Percentiles rank a stretch among this genome's conserved stretches.
Evolutionary conservation across 2,888 invertebrate genomes (phyloP).

Genomic region (Drosophila ustulata): DNA sequence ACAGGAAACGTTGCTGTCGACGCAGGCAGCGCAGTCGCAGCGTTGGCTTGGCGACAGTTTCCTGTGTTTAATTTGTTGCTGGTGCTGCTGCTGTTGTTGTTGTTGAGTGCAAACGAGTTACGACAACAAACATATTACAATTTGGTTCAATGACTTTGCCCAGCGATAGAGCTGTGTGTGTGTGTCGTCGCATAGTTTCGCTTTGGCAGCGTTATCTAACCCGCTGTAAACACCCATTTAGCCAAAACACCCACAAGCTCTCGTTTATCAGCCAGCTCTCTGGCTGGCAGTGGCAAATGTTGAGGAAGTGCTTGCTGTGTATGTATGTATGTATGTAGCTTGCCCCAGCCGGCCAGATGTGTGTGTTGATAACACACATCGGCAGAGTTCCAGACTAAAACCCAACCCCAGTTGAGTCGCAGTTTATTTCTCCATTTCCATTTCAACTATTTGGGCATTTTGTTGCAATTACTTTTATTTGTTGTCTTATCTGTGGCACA

Average conservation of each 20-base stretch:
- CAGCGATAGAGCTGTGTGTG: constrained; percentile 59
- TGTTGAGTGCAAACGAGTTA: constrained; percentile 78
- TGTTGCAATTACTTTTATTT: constrained; percentile 44
- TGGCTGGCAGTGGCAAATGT: constrained; percentile 15
- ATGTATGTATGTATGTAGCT: constrained; percentile 29
- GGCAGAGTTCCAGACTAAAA: neutral
- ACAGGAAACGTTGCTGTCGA: constrained; percentile 79
- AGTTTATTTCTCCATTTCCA: neutral
- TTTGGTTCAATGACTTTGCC: constrained; percentile 78
- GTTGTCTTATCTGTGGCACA: constrained; percentile 8
- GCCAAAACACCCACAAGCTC: constrained; percentile 60
- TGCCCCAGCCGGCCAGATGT: constrained; percentile 44
- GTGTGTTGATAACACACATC: constrained; percentile 45
- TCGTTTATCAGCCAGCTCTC: constrained; percentile 17
- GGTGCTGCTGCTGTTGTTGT: constrained; percentile 39
- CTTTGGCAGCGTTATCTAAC: constrained; percentile 57
- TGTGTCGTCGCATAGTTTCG: constrained; percentile 7
- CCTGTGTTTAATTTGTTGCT: constrained; percentile 39
- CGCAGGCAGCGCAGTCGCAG: constrained; percentile 53
- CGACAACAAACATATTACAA: constrained; percentile 79
- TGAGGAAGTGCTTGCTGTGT: constrained; percentile 28
- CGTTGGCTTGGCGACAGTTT: constrained; percentile 41
- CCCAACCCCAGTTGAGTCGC: constrained; percentile 4
- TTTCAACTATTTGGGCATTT: constrained; percentile 7
- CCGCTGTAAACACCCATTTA: constrained; percentile 62